phyloP scores from a whole-genome alignment of 1,140 invertebrate species.

The Paracyclopina nana region DNA sequence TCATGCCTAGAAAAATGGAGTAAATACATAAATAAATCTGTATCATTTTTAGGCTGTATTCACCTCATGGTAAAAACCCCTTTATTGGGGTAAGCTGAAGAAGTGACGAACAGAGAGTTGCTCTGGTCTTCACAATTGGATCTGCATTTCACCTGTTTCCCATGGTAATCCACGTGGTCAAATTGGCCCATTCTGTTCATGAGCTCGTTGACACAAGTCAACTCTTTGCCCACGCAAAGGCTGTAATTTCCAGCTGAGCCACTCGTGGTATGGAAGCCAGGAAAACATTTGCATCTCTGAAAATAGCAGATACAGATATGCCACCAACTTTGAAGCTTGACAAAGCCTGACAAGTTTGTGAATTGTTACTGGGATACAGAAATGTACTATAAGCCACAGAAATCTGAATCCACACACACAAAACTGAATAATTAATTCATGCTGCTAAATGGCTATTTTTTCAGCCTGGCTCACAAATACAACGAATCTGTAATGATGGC shows the following conservation, averaged over 20 bases:
- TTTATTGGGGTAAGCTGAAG: background rate
- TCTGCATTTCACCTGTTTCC: slow-evolving; percentile 2
- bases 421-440: no score
- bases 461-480: no score
- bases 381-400: no score
- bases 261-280: slow-evolving; percentile 1
- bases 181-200: slow-evolving; percentile 2
- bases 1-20: background rate
- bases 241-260: background rate
- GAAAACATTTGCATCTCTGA: slow-evolving; percentile 10
- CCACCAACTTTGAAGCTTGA: no score
- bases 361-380: no score
- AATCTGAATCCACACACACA: no score
- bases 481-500: no score
- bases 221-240: background rate
- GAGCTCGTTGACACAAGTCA: background rate
- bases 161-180: background rate
- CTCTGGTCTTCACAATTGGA: slow-evolving; percentile 1
- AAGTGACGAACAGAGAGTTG: slow-evolving; percentile 4
- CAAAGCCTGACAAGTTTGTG: no score
- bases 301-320: background rate
- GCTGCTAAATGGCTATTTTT: no score
- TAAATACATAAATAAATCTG: no score
- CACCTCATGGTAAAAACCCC: background rate
- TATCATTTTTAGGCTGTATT: no score